Base-by-base conservation (phyloP, 1,140 invertebrate genomes). In the Amyelois transitella region DNA sequence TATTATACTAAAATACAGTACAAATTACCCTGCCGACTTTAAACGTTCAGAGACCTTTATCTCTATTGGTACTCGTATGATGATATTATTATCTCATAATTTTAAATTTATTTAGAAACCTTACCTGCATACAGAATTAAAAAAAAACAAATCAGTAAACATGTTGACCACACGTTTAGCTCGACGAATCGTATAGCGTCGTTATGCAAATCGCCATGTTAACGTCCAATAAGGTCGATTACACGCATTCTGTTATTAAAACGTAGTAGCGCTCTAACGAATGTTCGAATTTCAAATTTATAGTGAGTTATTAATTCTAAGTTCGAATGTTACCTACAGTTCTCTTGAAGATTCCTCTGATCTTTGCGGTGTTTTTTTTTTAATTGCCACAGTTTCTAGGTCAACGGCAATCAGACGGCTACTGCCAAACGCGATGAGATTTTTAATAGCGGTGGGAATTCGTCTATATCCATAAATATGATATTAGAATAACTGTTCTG, bases 151-250 rank as follows among this genome's bases (percentile, higher is more conserved):
- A 5, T 38, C 17, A 38, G 32, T 14, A 38, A 38, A 2, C 12
- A 45, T 45, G 21, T 21, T 48, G 45, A n/a, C 45, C 45, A 48
- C 45, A 48, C 20, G n/a, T 48, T 21, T 0, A 21, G 45, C 45
- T 21, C 45, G n/a, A 48, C 45, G 45, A 48, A 48, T 48, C 45
- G 45, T 32, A 52, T 53, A 20, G 32, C 38, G 21, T 44, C 21
- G 28, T 44, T 53, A 53, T 53, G 51, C 51, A 53, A 53, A 53
- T 53, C 19, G 7, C 38, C 28, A 38, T 44, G 10, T 53, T 21
- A 53, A 53, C 21, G 32, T 38, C 25, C 28, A 17, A 21, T 43
- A 28, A 52, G 28, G 50, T 52, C 28, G 50, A 52, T 52, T 52
- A 38, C 32, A 52, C 32, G 28, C 50, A 21, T 38, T 18, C 32